Evolutionary conservation across 2,797 vertebrate species (phyloP), one percentile per base, ranked within the genome.

Genomic region (Artibeus jamaicensis): DNA sequence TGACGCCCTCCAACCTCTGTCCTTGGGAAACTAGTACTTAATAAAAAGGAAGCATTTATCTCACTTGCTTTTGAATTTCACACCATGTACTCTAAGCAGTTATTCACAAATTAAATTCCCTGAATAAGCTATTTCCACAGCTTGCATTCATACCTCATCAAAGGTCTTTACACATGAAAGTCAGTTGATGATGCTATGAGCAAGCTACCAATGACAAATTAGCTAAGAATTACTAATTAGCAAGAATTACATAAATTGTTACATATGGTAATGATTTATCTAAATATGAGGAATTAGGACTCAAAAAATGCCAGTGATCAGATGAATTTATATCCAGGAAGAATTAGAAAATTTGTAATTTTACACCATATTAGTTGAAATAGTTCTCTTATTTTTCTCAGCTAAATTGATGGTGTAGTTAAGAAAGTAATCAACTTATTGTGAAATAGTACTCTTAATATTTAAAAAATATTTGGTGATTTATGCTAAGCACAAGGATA

Each of bases 51-150:
- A 89, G 16, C n/a, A 76, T 34, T 91, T 88, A 65, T 57, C 70
- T 95, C 79, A 86, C 44, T 71, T 18, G 6, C 37, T 85, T 96
- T 95, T 73, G 79, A 86, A 65, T 50, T 91, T 85, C 26, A 92
- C 3, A 82, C 8, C 39, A 86, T 32, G 0, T 76, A 62, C 15
- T 94, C 32, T 34, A 46, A 86, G 32, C 10, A 91, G 0, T 87
- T 44, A 55, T 89, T 82, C n/a, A 85, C 39, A 92, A 87, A 87
- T 68, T 68, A 86, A 86, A 86, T 22, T 53, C 46, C n/a, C 9
- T 26, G 48, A 77, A 90, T 68, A 42, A 18, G 14, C 5, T 8
- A 37, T 22, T 76, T 94, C 37, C 34, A 88, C 1, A n/a, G 29
- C 9, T 71, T 74, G 37, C 7, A 68, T 73, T 70, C 18, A 46